phyloP scores from a whole-genome alignment of 2,888 invertebrate genomes.

The Eilema griseolum region DNA sequence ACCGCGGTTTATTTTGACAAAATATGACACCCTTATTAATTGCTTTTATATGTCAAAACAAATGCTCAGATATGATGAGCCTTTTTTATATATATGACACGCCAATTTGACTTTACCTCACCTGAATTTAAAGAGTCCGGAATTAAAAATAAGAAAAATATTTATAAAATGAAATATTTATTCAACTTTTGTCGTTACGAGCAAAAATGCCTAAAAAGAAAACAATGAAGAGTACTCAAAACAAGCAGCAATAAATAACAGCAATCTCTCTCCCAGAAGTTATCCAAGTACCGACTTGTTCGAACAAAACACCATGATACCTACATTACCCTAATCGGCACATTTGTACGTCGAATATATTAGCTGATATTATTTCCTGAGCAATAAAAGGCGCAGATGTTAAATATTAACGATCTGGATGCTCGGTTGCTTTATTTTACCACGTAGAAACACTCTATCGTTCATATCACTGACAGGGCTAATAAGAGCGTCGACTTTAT shows the following conservation, averaged over 20 bases:
- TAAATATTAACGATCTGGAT: conserved; percentile 65
- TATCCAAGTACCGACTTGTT: background rate
- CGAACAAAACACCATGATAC: conserved; percentile 5
- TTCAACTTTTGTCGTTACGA: background rate
- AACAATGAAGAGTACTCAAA: background rate
- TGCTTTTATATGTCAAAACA: too few relatives aligned
- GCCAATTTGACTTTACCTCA: too few relatives aligned
- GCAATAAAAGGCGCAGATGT: conserved; percentile 61
- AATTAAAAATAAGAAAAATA: too few relatives aligned
- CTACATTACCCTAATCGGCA: conserved; percentile 35
- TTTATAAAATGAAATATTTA: background rate
- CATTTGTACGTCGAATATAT: conserved; percentile 39
- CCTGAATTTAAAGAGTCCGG: background rate
- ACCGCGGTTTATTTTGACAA: too few relatives aligned
- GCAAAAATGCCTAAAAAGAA: background rate
- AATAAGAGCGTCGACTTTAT: conserved; percentile 18
- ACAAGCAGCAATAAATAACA: background rate
- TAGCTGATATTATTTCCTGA: conserved; percentile 31
- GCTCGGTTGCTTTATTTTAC: conserved; percentile 55
- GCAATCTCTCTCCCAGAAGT: background rate
- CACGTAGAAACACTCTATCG: conserved; percentile 62
- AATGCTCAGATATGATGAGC: too few relatives aligned
- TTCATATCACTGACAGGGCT: conserved; percentile 53
- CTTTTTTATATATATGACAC: too few relatives aligned
- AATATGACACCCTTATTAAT: too few relatives aligned